These are phyloP conservation scores for Sternotherus odoratus DNA, from an alignment of 2,797 vertebrate genomes.

Conservation along the genomic window DNA sequence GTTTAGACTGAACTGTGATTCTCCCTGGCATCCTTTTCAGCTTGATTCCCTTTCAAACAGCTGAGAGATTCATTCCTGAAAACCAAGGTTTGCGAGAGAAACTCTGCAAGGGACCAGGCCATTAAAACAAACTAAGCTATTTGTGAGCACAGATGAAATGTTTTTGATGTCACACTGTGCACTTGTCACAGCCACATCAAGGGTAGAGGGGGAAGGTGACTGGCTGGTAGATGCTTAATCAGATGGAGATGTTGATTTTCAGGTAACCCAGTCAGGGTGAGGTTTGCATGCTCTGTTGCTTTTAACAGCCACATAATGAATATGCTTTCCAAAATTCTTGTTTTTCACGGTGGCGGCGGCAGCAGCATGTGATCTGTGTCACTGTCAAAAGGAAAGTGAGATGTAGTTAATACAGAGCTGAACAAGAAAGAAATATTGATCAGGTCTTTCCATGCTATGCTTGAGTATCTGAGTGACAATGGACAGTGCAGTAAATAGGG, in stretches of 20 bases:
- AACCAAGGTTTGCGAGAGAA: slow-evolving; percentile 6
- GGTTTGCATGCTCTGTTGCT: slow-evolving; percentile 39
- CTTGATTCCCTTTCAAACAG: not conserved
- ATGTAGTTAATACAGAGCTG: slow-evolving; percentile 62
- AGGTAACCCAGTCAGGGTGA: slow-evolving; percentile 44
- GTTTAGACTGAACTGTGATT: slow-evolving; percentile 24
- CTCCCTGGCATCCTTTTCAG: slow-evolving; percentile 1
- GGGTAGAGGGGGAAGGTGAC: slow-evolving; percentile 61
- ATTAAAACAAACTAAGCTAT: slow-evolving; percentile 62
- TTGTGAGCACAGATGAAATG: not conserved
- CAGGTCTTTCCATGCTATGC: not conserved
- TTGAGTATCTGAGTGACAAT: slow-evolving; percentile 4
- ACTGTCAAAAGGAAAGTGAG: slow-evolving; percentile 65
- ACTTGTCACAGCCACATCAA: slow-evolving; percentile 51
- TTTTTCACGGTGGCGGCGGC: slow-evolving; percentile 45
- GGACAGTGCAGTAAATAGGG: not conserved
- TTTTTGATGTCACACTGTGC: slow-evolving; percentile 25
- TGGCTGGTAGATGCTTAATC: slow-evolving; percentile 63
- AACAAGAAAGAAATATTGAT: slow-evolving; percentile 45
- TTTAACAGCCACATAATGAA: slow-evolving; percentile 73
- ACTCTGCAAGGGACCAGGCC: not conserved
- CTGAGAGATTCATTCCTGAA: slow-evolving; percentile 17
- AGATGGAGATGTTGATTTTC: slow-evolving; percentile 48
- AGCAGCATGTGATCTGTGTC: slow-evolving; percentile 73
- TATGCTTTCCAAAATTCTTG: slow-evolving; percentile 61